A percentile compares a stretch with the other conserved stretches of the same genome.
Conservation (phyloP, 2,113 vertebrate species). For the Oceanites oceanicus region DNA sequence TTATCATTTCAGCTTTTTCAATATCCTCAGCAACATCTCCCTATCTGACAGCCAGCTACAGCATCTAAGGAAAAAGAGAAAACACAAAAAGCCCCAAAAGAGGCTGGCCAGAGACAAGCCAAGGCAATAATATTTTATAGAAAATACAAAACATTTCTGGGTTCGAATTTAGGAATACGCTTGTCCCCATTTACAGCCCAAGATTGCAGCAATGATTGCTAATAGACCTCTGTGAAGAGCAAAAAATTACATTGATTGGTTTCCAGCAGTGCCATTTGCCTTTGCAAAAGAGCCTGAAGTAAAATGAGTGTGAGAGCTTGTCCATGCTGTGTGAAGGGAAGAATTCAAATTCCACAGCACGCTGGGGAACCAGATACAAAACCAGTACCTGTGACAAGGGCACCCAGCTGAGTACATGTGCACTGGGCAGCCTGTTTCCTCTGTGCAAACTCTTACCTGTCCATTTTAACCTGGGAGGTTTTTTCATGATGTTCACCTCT, state of each 20-base stretch:
- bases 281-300: constrained; percentile 53
- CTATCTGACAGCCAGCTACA: background rate
- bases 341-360: constrained; percentile 57
- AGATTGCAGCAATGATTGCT: constrained; percentile 51
- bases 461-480: background rate
- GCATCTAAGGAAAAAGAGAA: background rate
- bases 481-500: background rate
- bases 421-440: background rate
- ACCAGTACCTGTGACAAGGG: constrained; percentile 37
- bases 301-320: constrained; percentile 34
- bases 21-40: constrained; percentile 1
- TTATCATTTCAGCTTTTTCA: background rate
- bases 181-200: background rate
- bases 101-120: background rate
- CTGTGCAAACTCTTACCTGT: background rate
- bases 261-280: constrained; percentile 68
- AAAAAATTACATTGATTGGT: constrained; percentile 69
- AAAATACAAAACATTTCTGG: constrained; percentile 10
- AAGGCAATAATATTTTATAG: background rate
- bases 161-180: background rate
- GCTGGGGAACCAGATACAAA: constrained; percentile 1
- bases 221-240: constrained; percentile 58
- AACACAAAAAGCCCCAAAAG: background rate
- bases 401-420: background rate
- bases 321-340: constrained; percentile 47